Evolutionary conservation across 2,113 vertebrate genomes (phyloP).

Genomic region (Anoplopoma fimbria): DNA sequence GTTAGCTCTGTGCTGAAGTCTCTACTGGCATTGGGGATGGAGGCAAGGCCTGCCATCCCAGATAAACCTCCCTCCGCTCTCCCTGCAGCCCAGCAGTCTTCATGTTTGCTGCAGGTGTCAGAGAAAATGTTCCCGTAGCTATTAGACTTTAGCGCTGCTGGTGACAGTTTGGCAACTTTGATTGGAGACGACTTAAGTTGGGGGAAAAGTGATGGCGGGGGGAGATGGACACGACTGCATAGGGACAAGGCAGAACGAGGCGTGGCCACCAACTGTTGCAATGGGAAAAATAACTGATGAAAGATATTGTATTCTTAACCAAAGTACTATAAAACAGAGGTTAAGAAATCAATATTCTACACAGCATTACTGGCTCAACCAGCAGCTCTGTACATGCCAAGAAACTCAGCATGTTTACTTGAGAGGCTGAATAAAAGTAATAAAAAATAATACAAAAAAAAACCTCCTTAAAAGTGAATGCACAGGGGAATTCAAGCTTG

Average conservation of each 20-base stretch:
- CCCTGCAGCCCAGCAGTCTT: slow-evolving; percentile 66
- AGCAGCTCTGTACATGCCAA: not conserved
- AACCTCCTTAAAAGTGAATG: not conserved
- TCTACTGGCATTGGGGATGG: slow-evolving; percentile 78
- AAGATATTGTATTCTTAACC: not conserved
- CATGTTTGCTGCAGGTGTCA: slow-evolving; percentile 76
- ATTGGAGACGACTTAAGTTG: slow-evolving; percentile 58
- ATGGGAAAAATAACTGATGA: not conserved
- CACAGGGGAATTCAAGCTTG: not conserved
- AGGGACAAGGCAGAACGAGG: not conserved
- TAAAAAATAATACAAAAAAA: not conserved
- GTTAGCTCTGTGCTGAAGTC: slow-evolving; percentile 63
- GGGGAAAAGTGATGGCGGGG: slow-evolving; percentile 33
- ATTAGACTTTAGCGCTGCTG: slow-evolving; percentile 64
- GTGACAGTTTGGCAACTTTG: slow-evolving; percentile 62
- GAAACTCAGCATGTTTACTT: not conserved
- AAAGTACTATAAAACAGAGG: not conserved
- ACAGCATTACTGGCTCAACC: not conserved
- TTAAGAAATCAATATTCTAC: not conserved
- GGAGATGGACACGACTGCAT: slow-evolving; percentile 32
- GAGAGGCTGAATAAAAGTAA: not conserved
- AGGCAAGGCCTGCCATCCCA: slow-evolving; percentile 78
- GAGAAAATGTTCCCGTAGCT: slow-evolving; percentile 68
- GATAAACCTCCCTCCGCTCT: slow-evolving; percentile 82
- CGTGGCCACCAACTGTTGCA: not conserved